Conservation (phyloP, 2,113 vertebrate genomes). For the Anas platyrhynchos region DNA sequence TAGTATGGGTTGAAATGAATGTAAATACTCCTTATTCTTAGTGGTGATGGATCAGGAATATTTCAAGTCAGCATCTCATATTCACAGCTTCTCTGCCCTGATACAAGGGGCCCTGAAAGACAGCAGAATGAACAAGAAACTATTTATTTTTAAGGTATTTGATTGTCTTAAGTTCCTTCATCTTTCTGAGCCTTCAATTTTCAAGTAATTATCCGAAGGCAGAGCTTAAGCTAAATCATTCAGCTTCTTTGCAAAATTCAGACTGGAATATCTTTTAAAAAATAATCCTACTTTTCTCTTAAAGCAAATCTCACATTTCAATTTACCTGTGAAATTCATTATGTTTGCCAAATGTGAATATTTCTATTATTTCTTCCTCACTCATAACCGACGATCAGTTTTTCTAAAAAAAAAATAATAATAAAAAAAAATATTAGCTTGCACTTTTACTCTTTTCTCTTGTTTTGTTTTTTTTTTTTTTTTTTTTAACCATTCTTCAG, state of each 20-base stretch:
- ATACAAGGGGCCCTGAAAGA: background rate
- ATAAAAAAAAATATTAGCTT: background rate
- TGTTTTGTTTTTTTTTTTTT: background rate
- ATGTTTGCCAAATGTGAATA: background rate
- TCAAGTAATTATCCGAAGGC: background rate
- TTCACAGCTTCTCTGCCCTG: background rate
- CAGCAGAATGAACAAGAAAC: background rate
- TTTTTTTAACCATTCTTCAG: too few relatives aligned
- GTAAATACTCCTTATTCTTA: background rate
- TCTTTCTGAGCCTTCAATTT: background rate
- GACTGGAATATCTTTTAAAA: background rate
- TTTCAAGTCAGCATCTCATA: background rate
- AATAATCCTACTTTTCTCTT: background rate
- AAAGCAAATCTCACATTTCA: background rate
- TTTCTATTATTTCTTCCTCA: background rate
- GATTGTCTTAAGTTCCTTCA: background rate
- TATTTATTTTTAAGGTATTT: background rate
- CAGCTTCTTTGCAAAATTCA: background rate
- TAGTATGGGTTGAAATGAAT: background rate
- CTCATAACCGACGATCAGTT: background rate
- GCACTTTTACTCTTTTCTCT: background rate
- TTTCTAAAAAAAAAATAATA: background rate
- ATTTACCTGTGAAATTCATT: background rate
- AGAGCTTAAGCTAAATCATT: background rate
- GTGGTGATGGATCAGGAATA: background rate